phyloP scores from a whole-genome alignment of 2,113 vertebrate genomes.

The Propithecus coquereli region DNA sequence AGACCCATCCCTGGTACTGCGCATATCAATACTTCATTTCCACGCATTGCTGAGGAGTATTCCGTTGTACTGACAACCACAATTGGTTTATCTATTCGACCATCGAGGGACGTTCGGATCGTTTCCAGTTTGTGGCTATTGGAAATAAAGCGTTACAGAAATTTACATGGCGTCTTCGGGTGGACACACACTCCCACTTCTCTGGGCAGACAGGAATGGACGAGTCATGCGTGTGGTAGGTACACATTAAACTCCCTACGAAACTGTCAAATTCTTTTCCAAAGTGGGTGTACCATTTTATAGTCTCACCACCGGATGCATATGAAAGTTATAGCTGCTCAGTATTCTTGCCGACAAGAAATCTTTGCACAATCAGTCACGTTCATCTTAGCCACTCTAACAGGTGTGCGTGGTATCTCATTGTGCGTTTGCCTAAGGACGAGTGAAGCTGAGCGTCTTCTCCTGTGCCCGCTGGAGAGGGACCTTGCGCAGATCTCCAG shows the following conservation, averaged over 20 bases:
- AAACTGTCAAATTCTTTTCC: not conserved
- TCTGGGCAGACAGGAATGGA: not conserved
- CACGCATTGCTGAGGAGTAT: too few relatives aligned
- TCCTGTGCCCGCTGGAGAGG: not conserved
- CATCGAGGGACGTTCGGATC: too few relatives aligned
- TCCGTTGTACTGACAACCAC: not conserved
- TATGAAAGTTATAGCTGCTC: not conserved
- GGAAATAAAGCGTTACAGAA: not conserved
- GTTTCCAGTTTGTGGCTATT: not conserved
- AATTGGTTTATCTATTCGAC: not conserved
- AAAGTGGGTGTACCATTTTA: not conserved
- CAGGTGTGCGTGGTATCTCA: not conserved
- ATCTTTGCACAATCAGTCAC: not conserved
- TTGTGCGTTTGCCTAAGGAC: not conserved
- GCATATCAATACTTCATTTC: too few relatives aligned
- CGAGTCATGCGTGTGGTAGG: not conserved
- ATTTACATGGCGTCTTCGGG: not conserved
- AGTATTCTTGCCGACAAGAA: not conserved
- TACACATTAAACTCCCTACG: not conserved
- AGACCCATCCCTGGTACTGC: accelerated
- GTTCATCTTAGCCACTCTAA: too few relatives aligned
- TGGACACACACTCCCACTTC: not conserved
- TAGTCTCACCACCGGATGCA: not conserved
- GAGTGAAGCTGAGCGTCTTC: not conserved
- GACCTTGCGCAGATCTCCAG: accelerated